A percentile compares a stretch with the other conserved stretches of the same genome.
phyloP scores from a whole-genome alignment of 37 sponge, comb jelly and placozoan species.

The Diacarnus erythraeanus region DNA sequence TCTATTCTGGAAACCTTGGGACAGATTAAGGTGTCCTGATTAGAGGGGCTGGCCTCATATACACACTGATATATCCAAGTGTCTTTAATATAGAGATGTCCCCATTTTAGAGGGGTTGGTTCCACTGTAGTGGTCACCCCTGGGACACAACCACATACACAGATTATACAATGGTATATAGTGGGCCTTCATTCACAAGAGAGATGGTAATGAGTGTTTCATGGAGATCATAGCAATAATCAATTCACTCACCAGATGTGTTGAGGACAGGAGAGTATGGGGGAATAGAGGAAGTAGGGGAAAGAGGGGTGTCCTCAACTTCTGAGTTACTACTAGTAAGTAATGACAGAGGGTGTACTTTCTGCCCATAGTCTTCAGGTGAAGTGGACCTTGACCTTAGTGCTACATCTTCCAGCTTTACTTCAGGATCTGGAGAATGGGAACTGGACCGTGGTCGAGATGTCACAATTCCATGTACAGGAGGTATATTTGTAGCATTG shows the following conservation, averaged over 20 bases:
- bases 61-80: too few species aligned
- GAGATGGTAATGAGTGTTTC: too few species aligned
- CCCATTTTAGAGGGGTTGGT: too few species aligned
- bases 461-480: neutral
- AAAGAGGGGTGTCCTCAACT: slow-evolving; percentile 1
- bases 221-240: too few species aligned
- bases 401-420: slow-evolving; percentile 9
- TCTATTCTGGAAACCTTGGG: too few species aligned
- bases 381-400: slow-evolving; percentile 9
- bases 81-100: too few species aligned
- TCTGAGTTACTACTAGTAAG: slow-evolving; percentile 40
- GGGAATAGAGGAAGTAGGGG: neutral
- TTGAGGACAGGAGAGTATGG: slow-evolving; percentile 10
- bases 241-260: slow-evolving; percentile 4
- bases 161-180: too few species aligned
- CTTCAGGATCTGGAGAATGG: slow-evolving; percentile 4
- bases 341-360: slow-evolving; percentile 22
- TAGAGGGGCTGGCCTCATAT: too few species aligned
- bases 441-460: neutral
- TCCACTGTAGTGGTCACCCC: too few species aligned
- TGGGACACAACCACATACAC: too few species aligned
- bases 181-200: too few species aligned
- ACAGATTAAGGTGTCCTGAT: too few species aligned
- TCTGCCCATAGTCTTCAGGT: slow-evolving; percentile 3
- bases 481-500: neutral